These are phyloP conservation scores for Callosobruchus maculatus DNA, from an alignment of 2,888 invertebrate species.

Conservation along the genomic window DNA sequence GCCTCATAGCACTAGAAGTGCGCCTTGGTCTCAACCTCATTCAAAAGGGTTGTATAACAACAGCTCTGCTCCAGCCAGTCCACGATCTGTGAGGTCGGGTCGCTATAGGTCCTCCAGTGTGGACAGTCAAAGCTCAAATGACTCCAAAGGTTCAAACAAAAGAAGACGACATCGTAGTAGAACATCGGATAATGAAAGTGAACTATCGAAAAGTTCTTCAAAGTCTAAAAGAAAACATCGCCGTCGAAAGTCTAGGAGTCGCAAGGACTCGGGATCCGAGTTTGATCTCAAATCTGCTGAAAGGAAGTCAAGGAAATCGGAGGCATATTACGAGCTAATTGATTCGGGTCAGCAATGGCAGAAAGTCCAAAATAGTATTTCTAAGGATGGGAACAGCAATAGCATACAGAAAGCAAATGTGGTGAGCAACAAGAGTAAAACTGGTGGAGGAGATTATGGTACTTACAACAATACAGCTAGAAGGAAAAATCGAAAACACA, in stretches of 20 bases:
- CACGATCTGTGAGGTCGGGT: constrained; percentile 77
- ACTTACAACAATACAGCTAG: constrained; percentile 17
- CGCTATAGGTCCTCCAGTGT: constrained; percentile 72
- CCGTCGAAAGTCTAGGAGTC: constrained; percentile 71
- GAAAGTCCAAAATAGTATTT: constrained; percentile 69
- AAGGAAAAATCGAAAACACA: constrained; percentile 34
- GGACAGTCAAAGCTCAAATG: constrained; percentile 87
- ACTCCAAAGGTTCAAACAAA: constrained; percentile 68
- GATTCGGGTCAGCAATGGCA: constrained; percentile 88
- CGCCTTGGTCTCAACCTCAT: constrained; percentile 72
- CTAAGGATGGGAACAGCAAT: constrained; percentile 43
- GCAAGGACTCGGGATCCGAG: constrained; percentile 72
- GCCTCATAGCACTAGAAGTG: constrained; percentile 80
- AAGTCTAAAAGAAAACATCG: constrained; percentile 74
- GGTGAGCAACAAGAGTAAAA: constrained; percentile 54
- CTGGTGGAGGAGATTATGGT: constrained; percentile 11
- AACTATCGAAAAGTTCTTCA: constrained; percentile 80
- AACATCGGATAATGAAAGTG: constrained; percentile 87
- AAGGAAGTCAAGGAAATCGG: constrained; percentile 24
- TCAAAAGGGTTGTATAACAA: constrained; percentile 66
- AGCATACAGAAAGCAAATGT: constrained; percentile 69
- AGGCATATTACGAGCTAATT: constrained; percentile 64
- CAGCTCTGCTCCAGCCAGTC: constrained; percentile 60
- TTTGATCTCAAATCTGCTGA: constrained; percentile 57
- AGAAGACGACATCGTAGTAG: constrained; percentile 76